Conservation (phyloP, 2,797 vertebrate genomes). For the Sibirionetta formosa region DNA sequence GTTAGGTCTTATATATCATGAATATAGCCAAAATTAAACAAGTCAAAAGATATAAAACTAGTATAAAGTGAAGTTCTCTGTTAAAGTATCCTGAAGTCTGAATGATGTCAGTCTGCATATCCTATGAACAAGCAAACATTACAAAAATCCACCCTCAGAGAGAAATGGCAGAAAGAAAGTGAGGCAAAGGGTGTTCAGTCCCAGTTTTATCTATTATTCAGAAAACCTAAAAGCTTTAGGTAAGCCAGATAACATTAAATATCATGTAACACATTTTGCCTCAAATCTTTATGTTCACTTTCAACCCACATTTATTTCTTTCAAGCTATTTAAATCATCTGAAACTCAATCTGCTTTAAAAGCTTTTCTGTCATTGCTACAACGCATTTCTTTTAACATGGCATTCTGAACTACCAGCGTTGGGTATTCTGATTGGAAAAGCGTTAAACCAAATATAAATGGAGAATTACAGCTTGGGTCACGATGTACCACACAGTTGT, state of each 20-base stretch:
- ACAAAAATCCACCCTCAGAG: not conserved
- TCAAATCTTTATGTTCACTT: not conserved
- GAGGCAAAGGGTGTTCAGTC: not conserved
- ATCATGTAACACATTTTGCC: not conserved
- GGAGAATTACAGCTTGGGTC: not conserved
- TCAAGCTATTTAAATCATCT: not conserved
- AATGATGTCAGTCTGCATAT: fast-evolving
- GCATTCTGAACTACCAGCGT: not conserved
- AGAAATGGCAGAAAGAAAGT: not conserved
- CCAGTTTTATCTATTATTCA: not conserved
- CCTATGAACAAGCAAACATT: not conserved
- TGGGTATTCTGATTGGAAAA: not conserved
- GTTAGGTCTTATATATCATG: not conserved
- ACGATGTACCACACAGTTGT: fast-evolving
- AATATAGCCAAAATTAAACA: not conserved
- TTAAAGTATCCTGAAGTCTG: not conserved
- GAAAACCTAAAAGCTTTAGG: not conserved
- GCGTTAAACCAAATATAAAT: fast-evolving
- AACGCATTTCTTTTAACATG: fast-evolving
- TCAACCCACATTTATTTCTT: not conserved
- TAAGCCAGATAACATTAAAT: not conserved
- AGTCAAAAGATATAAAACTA: not conserved
- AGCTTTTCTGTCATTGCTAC: not conserved
- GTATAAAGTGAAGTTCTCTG: not conserved
- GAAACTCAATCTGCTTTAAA: not conserved